A percentile compares a stretch with the other conserved stretches of the same genome.
These are phyloP conservation scores for Teleogryllus occipitalis DNA, from an alignment of 1,140 invertebrate species.

Conservation along the genomic window DNA sequence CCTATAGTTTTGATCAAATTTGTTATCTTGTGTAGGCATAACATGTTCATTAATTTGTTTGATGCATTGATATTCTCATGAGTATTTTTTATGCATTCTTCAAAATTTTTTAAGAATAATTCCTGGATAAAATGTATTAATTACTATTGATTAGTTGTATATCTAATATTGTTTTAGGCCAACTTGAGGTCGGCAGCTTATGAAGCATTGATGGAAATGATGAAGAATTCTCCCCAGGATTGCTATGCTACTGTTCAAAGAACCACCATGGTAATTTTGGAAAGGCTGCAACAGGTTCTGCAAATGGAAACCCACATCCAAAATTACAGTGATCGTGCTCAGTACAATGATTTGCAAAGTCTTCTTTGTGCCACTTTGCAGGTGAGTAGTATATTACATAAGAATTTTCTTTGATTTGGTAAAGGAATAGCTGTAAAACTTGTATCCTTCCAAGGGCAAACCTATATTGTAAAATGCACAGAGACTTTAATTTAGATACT, in stretches of 20 bases:
- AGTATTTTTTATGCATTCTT: no score
- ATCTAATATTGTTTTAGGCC: slow-evolving; percentile 39
- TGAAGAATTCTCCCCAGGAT: slow-evolving; percentile 97
- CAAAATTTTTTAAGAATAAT: no score
- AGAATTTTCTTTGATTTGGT: background rate
- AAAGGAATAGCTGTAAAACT: background rate
- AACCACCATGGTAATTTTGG: slow-evolving; percentile 92
- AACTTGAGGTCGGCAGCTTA: slow-evolving; percentile 96
- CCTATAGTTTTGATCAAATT: no score
- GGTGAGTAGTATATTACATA: slow-evolving; percentile 29
- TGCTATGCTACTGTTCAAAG: slow-evolving; percentile 94
- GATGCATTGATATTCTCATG: no score
- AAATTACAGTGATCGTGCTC: slow-evolving; percentile 77
- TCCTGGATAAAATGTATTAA: background rate
- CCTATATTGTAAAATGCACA: no score
- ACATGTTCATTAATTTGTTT: no score
- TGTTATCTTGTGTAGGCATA: no score
- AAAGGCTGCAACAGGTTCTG: slow-evolving; percentile 83
- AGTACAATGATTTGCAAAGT: slow-evolving; percentile 95
- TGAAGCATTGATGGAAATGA: slow-evolving; percentile 98
- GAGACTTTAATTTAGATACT: no score
- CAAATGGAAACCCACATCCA: slow-evolving; percentile 88
- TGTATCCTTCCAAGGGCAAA: no score
- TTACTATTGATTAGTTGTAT: background rate
- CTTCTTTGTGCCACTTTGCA: slow-evolving; percentile 91